Base-by-base conservation (phyloP, 2,797 vertebrate species). In the Astyanax mexicanus region DNA sequence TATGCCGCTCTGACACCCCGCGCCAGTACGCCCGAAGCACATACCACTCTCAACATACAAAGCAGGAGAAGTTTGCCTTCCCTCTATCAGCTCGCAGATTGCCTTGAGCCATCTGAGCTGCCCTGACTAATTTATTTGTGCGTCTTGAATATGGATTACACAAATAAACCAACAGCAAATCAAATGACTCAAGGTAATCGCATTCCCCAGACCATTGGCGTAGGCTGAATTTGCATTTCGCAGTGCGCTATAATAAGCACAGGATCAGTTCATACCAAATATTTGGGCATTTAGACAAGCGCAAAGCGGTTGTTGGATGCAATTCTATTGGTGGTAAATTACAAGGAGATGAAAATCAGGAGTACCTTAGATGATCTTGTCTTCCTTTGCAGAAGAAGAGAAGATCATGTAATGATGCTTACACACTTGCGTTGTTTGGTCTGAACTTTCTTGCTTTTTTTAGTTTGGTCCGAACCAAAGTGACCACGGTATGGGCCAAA, bases 101-200 rank as follows among this genome's bases (percentile, higher is more conserved):
- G 38, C 61, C 38, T 32, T n/a, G 27, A 32, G 54, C 54, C 10
- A 17, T 42, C 21, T 27, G 38, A 47, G 64, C 42, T 4, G 9
- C 23, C 32, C 40, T 37, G 58, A 61, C 35, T 47, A 29, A 66
- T 47, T 66, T 32, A 66, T 32, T 66, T 66, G 44, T 47, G 44
- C 25, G 1, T 32, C 42, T 45, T 47, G 44, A 66, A 29, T 45
- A 65, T 45, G 40, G 23, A 66, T 47, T 47, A 32, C 17, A 19
- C 64, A 49, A 66, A 49, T 10, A 65, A n/a, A 65, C 2, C 2
- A 44, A 17, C 6, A 47, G 42, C 13, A 66, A 66, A 66, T 47
- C 42, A 47, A 17, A 66, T 42, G 64, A 32, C 38, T 45, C 23
- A 44, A 66, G 19, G 40, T 47, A 66, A 66, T 45, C 42, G 7